phyloP scores from a whole-genome alignment of 2,113 vertebrate genomes.

The Riparia riparia region DNA sequence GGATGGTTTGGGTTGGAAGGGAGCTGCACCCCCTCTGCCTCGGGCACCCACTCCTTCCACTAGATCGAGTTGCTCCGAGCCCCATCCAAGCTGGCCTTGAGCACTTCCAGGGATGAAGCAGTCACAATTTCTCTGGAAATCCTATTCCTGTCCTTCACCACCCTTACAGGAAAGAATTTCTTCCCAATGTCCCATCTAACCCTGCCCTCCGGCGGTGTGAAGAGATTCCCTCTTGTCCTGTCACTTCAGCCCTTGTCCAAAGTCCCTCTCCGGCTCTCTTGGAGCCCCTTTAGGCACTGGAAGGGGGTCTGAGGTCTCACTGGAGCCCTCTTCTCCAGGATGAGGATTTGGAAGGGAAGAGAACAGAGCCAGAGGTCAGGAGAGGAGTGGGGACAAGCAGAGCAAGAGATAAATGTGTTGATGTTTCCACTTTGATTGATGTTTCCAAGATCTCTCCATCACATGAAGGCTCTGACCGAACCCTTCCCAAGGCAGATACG shows the following conservation, averaged over 20 bases:
- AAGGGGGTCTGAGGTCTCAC: not conserved
- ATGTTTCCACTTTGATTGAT: too few species aligned
- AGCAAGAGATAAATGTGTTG: fast-evolving
- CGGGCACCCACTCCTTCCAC: not conserved
- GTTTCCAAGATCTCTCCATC: not conserved
- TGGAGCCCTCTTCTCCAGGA: not conserved
- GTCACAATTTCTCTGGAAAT: not conserved
- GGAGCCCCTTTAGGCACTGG: not conserved
- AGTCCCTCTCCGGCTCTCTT: not conserved
- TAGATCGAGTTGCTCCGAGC: not conserved
- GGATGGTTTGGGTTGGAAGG: not conserved
- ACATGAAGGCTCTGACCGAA: not conserved
- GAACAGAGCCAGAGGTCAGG: fast-evolving
- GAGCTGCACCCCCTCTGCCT: not conserved
- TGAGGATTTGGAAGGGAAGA: not conserved
- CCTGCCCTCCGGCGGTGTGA: not conserved
- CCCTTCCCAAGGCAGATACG: fast-evolving
- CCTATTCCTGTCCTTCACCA: not conserved
- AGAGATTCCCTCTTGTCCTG: not conserved
- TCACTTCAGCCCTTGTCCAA: not conserved
- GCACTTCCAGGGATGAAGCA: not conserved
- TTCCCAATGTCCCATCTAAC: not conserved
- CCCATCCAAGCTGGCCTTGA: fast-evolving
- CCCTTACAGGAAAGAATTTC: not conserved
- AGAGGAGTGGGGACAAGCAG: not conserved